A percentile compares a stretch with the other conserved stretches of the same genome.
Conservation (phyloP, 2,888 invertebrate species). For the Heliconius sara region DNA sequence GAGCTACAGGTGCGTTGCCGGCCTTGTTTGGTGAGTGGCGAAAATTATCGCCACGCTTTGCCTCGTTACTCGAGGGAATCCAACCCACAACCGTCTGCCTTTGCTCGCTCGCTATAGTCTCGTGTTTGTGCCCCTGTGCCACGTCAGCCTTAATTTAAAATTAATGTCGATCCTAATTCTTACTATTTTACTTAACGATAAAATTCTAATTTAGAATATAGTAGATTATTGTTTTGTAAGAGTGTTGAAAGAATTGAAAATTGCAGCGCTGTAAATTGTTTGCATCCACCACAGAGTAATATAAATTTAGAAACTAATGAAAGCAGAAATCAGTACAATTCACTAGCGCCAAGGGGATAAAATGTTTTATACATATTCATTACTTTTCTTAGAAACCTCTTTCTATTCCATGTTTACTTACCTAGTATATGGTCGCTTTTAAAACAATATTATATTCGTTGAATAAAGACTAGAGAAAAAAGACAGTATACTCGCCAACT, state of each 20-base stretch:
- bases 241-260: not conserved
- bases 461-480: not conserved
- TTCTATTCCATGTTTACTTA: not conserved
- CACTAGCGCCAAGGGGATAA: too few relatives aligned
- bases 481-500: too few relatives aligned
- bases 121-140: too few relatives aligned
- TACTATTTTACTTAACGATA: not conserved
- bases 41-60: too few relatives aligned
- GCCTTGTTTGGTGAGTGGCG: too few relatives aligned
- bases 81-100: too few relatives aligned
- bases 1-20: too few relatives aligned
- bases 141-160: not conserved
- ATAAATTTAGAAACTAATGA: not conserved
- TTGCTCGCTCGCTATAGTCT: too few relatives aligned
- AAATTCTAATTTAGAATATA: not conserved
- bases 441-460: not conserved
- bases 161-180: not conserved
- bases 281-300: slow-evolving; percentile 8
- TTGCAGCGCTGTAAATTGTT: not conserved
- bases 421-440: not conserved
- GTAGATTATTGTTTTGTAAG: not conserved
- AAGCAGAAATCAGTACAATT: not conserved
- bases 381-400: not conserved
- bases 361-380: not conserved
- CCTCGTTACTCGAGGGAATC: too few relatives aligned